A percentile compares a stretch with the other conserved stretches of the same genome.
phyloP scores from a whole-genome alignment of 2,113 vertebrate genomes.

The Hyaena hyaena region DNA sequence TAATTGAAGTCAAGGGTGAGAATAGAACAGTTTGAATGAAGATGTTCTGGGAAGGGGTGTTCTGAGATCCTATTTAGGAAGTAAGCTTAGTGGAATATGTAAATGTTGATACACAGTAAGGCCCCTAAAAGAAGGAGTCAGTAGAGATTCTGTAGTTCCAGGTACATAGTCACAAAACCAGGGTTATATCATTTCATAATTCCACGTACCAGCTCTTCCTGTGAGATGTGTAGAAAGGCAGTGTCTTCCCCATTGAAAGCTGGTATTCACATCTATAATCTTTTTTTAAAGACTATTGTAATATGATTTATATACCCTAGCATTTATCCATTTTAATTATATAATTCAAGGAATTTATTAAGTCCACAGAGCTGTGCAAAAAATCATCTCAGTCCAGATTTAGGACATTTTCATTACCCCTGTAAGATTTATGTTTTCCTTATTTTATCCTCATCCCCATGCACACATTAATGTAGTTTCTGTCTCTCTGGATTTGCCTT shows the following conservation, averaged over 20 bases:
- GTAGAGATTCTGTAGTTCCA: not conserved
- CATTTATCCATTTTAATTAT: not conserved
- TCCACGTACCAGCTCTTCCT: rapidly evolving
- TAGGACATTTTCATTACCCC: not conserved
- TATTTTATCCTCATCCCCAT: not conserved
- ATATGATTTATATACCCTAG: not conserved
- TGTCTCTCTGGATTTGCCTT: not conserved
- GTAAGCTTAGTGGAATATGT: not conserved
- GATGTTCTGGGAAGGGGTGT: not conserved
- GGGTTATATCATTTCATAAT: not conserved
- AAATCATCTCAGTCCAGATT: not conserved
- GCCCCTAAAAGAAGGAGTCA: not conserved
- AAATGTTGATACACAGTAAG: not conserved
- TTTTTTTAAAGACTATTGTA: not conserved
- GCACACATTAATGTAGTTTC: not conserved
- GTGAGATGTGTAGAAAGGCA: no score
- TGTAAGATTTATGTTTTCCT: not conserved
- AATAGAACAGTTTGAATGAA: not conserved
- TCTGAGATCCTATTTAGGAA: not conserved
- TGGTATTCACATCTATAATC: not conserved
- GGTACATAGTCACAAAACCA: not conserved
- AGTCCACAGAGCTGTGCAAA: not conserved
- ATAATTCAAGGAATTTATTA: not conserved
- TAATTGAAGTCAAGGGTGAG: not conserved
- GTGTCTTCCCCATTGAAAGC: not conserved